Evolutionary conservation across 2,888 invertebrate genomes (phyloP), one percentile per base, ranked within the genome.

Genomic region (Dichetophora obliterata): DNA sequence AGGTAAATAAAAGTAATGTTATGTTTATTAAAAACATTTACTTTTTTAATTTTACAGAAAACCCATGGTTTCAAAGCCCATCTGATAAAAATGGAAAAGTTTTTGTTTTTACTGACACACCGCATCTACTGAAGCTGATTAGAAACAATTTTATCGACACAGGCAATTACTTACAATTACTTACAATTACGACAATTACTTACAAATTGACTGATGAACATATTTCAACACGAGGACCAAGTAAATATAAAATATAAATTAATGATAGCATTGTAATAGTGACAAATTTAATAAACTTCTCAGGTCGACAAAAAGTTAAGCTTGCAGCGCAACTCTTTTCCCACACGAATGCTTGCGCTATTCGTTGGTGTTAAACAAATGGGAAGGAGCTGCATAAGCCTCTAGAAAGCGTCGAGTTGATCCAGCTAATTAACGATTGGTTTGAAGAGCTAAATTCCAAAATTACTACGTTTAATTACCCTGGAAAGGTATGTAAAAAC

Each of bases 141-240:
- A 50, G 34, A 16, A 9, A 68, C 2, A 5, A 68, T 16, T 24
- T 34, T 5, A 3, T 31, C 5, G 27, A 31, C 11, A 31, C 68
- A 19, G 68, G 43, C 34, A 11, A n/a, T n/a, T n/a, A n/a, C n/a
- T n/a, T n/a, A n/a, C n/a, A n/a, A n/a, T n/a, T n/a, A n/a, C n/a
- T n/a, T n/a, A n/a, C n/a, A n/a, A n/a, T n/a, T 31, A 31, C n/a
- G n/a, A 48, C 68, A 50, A 68, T 68, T 22, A 9, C 24, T n/a
- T 68, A 22, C 24, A 68, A 68, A 43, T 34, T 68, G 22, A 37
- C 48, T 19, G 43, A n/a, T n/a, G 68, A 68, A 4, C 68, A 68
- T 19, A 48, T 68, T 31, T 66, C 66, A 31, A 31, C 31, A 4
- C 31, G 31, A 27, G n/a, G 14, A 66, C 11, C 4, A 27, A 4